These are phyloP conservation scores for Coendou prehensilis DNA, from an alignment of 2,797 vertebrate genomes.

Conservation along the genomic window DNA sequence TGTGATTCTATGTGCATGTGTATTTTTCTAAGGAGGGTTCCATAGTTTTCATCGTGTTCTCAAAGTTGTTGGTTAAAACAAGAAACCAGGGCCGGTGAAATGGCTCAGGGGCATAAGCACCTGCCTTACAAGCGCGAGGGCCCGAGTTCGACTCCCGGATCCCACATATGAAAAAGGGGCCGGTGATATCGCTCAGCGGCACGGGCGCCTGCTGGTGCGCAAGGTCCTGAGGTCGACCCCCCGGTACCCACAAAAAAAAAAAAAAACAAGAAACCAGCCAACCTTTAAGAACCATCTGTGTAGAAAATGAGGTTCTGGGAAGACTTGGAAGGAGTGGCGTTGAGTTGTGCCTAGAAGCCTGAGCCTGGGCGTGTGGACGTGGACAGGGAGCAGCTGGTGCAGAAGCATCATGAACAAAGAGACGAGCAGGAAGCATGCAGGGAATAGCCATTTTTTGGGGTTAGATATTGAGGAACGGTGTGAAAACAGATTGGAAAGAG, in stretches of 20 bases:
- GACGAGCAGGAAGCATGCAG: neutral
- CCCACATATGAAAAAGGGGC: too few relatives aligned
- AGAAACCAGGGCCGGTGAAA: too few relatives aligned
- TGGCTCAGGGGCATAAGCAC: too few relatives aligned
- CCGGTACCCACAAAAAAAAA: too few relatives aligned
- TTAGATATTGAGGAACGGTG: constrained; percentile 18
- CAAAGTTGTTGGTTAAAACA: neutral
- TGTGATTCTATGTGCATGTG: neutral
- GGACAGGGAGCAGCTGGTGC: neutral
- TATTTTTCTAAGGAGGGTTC: constrained; percentile 17
- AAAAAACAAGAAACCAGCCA: neutral
- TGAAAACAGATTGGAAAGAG: neutral
- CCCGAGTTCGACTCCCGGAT: too few relatives aligned
- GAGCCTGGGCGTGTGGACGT: neutral
- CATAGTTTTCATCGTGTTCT: neutral
- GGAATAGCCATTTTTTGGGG: neutral
- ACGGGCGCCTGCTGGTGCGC: too few relatives aligned
- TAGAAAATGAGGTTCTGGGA: constrained; percentile 33
- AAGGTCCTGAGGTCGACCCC: too few relatives aligned
- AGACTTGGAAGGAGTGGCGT: neutral
- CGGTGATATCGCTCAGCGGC: too few relatives aligned
- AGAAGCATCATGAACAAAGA: neutral
- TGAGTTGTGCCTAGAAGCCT: neutral
- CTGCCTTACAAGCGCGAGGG: too few relatives aligned
- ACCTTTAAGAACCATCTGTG: neutral